Base-by-base conservation (phyloP, 2,113 vertebrate genomes). In the Lathamus discolor region DNA sequence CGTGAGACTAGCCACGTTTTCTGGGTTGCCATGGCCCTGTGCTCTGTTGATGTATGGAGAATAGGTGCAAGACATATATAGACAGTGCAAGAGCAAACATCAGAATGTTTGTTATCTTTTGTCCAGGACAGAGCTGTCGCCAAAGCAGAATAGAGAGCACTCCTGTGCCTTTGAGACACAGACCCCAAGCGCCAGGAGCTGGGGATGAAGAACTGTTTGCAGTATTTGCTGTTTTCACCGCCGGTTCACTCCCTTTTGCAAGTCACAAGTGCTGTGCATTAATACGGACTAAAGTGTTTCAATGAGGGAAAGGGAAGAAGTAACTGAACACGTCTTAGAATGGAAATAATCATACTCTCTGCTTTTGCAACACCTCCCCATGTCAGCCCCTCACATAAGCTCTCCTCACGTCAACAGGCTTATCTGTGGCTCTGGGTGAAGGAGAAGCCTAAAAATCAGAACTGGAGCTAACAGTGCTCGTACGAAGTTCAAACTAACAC, bases 41-140 rank as follows among this genome's bases (percentile, higher is more conserved):
- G 27, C 55, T 93, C 69, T 95, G 92, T 89, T 96, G 92, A 88
- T 86, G 62, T 33, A 86, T 22, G 25, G 66, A 78, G 86, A 80
- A 91, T 88, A 91, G 77, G 69, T 88, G 67, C 35, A 89, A 89
- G 69, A 75, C 77, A n/a, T 61, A 92, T 8, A 89, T 22, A 95
- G 86, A 91, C 2, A 10, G 70, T 39, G 63, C 49, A 79, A 94
- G 90, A 95, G 82, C 73, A 93, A 94, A 92, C 91, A 91, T 64
- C 57, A 54, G 52, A 89, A 46, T 91, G 77, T 91, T 95, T 96
- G 73, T 88, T 79, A 69, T 82, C 83, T 95, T 97, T 84, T 92
- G 83, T 51, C 25, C 29, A 28, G 69, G 68, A 75, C 61, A 88
- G 54, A 74, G 73, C 33, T 2, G 5, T 57, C 8, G 7, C 61